Evolutionary conservation across 1,140 invertebrate genomes (phyloP), one percentile per base, ranked within the genome.

Genomic region (Portunus trituberculatus): DNA sequence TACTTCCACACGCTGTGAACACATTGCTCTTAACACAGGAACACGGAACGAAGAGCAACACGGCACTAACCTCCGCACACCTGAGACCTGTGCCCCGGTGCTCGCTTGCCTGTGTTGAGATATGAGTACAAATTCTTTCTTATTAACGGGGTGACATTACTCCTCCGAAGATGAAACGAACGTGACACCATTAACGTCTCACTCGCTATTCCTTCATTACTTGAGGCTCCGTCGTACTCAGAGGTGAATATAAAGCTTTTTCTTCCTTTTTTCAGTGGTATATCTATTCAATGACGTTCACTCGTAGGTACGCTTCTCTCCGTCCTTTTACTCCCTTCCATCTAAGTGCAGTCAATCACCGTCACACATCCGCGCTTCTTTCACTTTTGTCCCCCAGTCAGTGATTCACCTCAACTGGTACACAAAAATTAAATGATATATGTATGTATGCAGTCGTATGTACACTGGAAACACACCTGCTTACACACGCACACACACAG

Each of bases 401-500:
- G 67, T 76, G 20, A n/a, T 76, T 76, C 20, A 25, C 67, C 67
- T 76, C 67, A n/a, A 76, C 25, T 7, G 67, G 67, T 76, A 20
- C 52, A 46, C 89, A 91, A n/a, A 39, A 29, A 16, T 83, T 14
- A n/a, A 0, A 8, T 82, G 32, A 92, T 67, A 82, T 92, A 76
- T 82, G 31, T 92, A 76, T 82, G 31, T 82, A 39, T 76, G 7
- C 32, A 32, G 31, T 82, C 83, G 25, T 45, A 83, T 83, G 67
- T 76, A 76, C 67, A 76, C 67, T n/a, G 25, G 67, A 76, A 76
- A 31, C 59, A 67, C 46, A 1, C 48, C 14, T 31, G 59, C 14
- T 29, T 76, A 92, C 59, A 92, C 91, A 92, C 91, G 32, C 91
- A 92, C 59, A 92, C 59, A 76, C 91, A 92, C 52, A 52, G 16